Evolutionary conservation across 1,140 invertebrate genomes (phyloP), one percentile per base, ranked within the genome.

Genomic region (Drosophila littoralis): DNA sequence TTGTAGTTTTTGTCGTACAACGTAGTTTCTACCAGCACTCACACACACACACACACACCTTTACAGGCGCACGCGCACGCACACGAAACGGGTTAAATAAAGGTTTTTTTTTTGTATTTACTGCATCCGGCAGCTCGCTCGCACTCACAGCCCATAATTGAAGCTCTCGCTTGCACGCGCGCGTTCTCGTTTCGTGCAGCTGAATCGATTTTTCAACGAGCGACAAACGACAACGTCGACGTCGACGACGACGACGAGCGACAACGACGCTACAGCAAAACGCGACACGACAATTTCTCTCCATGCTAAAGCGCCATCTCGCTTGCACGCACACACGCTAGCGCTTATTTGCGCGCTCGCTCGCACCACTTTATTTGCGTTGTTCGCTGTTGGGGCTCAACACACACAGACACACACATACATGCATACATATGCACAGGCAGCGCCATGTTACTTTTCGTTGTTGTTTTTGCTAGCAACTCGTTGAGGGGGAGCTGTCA

Each of bases 251-350:
- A 57, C 43, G 35, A 40, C 61, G 45, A 50, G 43, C 48, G 48
- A 42, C 67, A 48, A 61, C 65, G 50, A 66, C 60, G 58, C 64
- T 65, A 55, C 63, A 42, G 36, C 54, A 58, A 57, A 67, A 63
- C 78, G 77, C 82, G 83, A 78, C 78, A 78, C 82, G 82, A 85
- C 75, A 89, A 89, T 88, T 88, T 89, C 84, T 78, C 80, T 88
- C 55, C 63, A 71, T 65, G 48, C 32, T 46, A 15, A 58, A 60
- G 45, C 66, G 74, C 43, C 67, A 66, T 81, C 78, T 64, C 71
- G 40, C 71, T 84, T 52, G 7, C 36, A 58, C 68, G 15, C 32
- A 15, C 17, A 33, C 32, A 15, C 43, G 55, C 7, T 15, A 42
- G 38, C n/a, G 13, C 38, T 17, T 43, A 65, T 43, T 36, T 42